Evolutionary conservation across 2,888 invertebrate genomes (phyloP).

Genomic region (Zele albiditarsus): DNA sequence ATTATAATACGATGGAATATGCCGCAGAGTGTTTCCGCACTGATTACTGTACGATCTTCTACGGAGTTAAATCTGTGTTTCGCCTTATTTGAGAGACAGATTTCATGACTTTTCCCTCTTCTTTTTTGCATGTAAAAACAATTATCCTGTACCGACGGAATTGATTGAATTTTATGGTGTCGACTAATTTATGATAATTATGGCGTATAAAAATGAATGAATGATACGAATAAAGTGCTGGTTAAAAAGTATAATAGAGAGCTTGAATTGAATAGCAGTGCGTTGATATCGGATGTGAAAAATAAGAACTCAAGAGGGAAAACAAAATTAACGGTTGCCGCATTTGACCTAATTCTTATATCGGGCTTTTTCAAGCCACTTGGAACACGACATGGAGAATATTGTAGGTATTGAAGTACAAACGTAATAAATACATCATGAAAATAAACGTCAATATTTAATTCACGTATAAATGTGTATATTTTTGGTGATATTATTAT

Average conservation of each 20-base stretch:
- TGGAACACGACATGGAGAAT: too few species aligned
- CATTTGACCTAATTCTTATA: not conserved
- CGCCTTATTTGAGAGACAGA: not conserved
- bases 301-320: not conserved
- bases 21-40: not conserved
- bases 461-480: not conserved
- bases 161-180: not conserved
- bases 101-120: too few species aligned
- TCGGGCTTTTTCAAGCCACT: too few species aligned
- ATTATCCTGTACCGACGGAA: too few species aligned
- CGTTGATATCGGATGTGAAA: not conserved
- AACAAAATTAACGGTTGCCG: not conserved
- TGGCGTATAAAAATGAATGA: not conserved
- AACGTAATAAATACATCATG: not conserved
- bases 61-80: not conserved
- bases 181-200: not conserved
- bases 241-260: not conserved
- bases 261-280: not conserved
- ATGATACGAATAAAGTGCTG: not conserved
- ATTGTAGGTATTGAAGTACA: too few species aligned
- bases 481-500: not conserved
- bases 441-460: not conserved
- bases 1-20: not conserved
- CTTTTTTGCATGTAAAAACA: too few species aligned
- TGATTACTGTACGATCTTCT: not conserved